Percentiles rank a stretch among this genome's conserved stretches.
These are phyloP conservation scores for Erythrocercus mccallii DNA, from an alignment of 2,113 vertebrate species.

Conservation along the genomic window DNA sequence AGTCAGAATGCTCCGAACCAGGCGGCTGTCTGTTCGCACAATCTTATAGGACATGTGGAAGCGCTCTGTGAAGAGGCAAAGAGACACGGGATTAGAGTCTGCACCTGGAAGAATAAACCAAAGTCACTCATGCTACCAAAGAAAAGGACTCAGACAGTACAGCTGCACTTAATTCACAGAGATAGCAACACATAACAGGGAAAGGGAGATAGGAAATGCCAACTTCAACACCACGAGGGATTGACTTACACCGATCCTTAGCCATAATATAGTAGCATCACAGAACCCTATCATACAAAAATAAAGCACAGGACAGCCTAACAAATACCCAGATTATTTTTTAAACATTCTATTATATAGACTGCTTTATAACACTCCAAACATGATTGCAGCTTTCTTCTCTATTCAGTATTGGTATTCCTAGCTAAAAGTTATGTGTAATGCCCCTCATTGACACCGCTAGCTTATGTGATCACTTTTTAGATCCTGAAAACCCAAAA, in stretches of 20 bases:
- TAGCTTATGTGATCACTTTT: background rate
- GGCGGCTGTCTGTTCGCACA: constrained; percentile 92
- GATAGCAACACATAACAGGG: background rate
- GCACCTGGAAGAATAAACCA: background rate
- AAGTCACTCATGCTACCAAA: background rate
- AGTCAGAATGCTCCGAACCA: constrained; percentile 88
- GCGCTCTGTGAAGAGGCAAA: constrained; percentile 75
- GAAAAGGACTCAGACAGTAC: background rate
- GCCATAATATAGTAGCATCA: background rate
- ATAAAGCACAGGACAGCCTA: background rate
- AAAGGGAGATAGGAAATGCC: background rate
- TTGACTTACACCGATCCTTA: background rate
- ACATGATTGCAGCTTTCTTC: background rate
- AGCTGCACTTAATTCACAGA: background rate
- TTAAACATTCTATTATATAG: background rate
- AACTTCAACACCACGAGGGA: background rate
- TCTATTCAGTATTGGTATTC: background rate
- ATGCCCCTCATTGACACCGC: background rate
- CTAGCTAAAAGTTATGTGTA: background rate
- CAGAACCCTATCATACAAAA: background rate
- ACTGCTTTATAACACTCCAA: background rate
- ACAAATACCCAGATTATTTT: background rate
- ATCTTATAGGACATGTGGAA: constrained; percentile 95
- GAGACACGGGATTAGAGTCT: background rate
- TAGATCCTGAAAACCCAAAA: background rate